Base-by-base conservation (phyloP, 2,797 vertebrate genomes). In the Pantherophis vulpinus region DNA sequence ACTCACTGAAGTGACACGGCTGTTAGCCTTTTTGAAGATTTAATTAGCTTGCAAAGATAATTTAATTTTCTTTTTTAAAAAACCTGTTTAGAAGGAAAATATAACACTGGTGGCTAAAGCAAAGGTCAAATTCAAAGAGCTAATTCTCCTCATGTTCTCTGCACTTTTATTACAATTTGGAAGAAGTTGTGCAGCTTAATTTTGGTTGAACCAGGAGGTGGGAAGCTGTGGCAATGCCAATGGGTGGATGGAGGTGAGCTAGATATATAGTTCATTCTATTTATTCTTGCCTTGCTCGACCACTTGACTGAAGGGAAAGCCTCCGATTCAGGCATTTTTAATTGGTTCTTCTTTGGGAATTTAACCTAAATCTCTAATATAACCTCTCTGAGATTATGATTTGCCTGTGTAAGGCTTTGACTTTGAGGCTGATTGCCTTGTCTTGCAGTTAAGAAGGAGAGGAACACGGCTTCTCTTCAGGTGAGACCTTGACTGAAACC, bases 11-110 rank as follows among this genome's bases (percentile, higher is more conserved):
- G 90, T 0, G 0, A 90, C 91, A 83, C 0, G 92, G 96, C 14
- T 54, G 37, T 37, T 20, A 94, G 95, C 90, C 74, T 60, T 59
- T 94, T 93, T 91, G 87, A 94, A 93, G 87, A 60, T 89, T 94
- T 93, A 94, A 95, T 51, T 93, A 87, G 90, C 89, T 96, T 88
- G 23, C 61, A 87, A 94, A 93, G 59, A 94, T 51, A 91, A 70
- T 89, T 94, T 94, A 70, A 94, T 93, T 88, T 94, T 86, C 66
- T 93, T 91, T 37, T 4, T 94, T 94, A 94, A 54, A 25, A 27
- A 63, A 87, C 86, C 70, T 92, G 25, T 63, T 86, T 91, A 86
- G 79, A 90, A 94, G 90, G 63, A 92, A 63, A 58, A 56, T 51
- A 42, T 32, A 63, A 94, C 88, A 89, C 66, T 25, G 14, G 60